These are phyloP conservation scores for Colinus virginianus DNA, from an alignment of 2,113 vertebrate genomes.

Conservation along the genomic window DNA sequence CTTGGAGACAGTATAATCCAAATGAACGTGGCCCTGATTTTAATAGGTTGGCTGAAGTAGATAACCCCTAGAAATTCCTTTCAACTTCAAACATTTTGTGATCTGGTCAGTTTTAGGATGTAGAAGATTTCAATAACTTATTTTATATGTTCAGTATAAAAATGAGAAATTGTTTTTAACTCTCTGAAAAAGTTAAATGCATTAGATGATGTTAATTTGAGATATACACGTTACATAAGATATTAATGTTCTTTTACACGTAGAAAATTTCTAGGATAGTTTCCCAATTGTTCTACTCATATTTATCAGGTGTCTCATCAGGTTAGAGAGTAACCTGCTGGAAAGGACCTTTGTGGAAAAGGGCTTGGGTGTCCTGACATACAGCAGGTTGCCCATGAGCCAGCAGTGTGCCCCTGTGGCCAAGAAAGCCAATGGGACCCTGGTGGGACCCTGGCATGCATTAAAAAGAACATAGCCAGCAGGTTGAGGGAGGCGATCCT, in stretches of 20 bases:
- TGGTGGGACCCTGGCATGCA: too few relatives aligned
- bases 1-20: neutral
- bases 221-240: neutral
- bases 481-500: too few relatives aligned
- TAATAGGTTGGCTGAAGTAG: neutral
- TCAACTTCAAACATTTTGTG: neutral
- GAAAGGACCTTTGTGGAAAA: too few relatives aligned
- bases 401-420: too few relatives aligned
- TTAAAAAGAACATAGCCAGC: too few relatives aligned
- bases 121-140: neutral
- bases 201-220: neutral
- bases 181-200: neutral
- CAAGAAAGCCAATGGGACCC: too few relatives aligned
- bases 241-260: neutral
- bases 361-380: too few relatives aligned
- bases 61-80: neutral
- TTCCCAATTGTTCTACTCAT: neutral
- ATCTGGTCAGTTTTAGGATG: neutral
- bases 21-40: neutral
- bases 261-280: neutral
- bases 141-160: neutral
- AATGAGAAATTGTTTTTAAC: neutral
- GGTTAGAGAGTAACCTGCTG: too few relatives aligned
- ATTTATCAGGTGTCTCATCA: neutral
- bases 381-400: too few relatives aligned